Percentiles rank a stretch among this genome's conserved stretches.
phyloP scores from a whole-genome alignment of 2,797 vertebrate genomes.

The Pseudochirops cupreus region DNA sequence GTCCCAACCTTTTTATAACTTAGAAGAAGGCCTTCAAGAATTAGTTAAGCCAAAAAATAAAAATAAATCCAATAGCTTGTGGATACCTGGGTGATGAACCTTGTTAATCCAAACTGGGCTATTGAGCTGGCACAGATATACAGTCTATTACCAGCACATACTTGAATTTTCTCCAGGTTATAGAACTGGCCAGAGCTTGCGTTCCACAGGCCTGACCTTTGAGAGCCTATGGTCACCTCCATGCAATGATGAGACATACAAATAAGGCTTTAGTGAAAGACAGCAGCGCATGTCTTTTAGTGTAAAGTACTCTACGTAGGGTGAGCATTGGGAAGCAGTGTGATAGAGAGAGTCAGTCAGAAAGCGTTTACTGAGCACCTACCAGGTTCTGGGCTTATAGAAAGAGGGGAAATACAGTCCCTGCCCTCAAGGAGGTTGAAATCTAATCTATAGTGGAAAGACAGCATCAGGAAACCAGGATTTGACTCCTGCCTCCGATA shows the following conservation, averaged over 20 bases:
- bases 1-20: not conserved
- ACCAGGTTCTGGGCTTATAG: not conserved
- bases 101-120: not conserved
- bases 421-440: not conserved
- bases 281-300: not conserved
- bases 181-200: not conserved
- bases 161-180: not conserved
- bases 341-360: not conserved
- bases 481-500: conserved; percentile 29
- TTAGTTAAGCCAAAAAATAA: not conserved
- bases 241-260: not conserved
- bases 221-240: not conserved
- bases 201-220: not conserved
- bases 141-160: not conserved
- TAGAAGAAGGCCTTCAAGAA: not conserved
- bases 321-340: not conserved
- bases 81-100: not conserved
- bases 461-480: conserved; percentile 7
- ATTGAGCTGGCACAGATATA: not conserved
- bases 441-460: not conserved
- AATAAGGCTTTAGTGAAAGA: not conserved
- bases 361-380: not conserved
- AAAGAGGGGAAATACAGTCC: not conserved
- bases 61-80: not conserved
- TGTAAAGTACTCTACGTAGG: not conserved